Conservation (phyloP, 1,140 invertebrate genomes). For the Micrasema longulum region DNA sequence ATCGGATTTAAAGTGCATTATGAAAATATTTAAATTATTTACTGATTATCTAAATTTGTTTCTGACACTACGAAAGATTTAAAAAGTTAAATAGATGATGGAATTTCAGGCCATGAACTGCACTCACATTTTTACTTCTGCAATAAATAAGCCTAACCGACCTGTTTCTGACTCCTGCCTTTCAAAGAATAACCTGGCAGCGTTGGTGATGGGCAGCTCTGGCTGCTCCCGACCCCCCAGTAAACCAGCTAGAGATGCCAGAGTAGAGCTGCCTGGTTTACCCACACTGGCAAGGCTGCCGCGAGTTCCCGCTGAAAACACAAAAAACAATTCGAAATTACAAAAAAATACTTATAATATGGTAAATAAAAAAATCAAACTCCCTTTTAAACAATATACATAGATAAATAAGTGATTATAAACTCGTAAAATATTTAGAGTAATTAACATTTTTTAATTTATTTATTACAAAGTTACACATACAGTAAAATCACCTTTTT, state of each 20-base stretch:
- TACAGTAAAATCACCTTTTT: too few species aligned
- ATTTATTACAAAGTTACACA: too few species aligned
- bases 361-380: slow-evolving; percentile 1
- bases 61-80: too few species aligned
- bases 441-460: too few species aligned
- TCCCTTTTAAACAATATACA: slow-evolving; percentile 1
- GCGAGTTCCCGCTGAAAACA: slow-evolving; percentile 74
- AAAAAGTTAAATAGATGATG: too few species aligned
- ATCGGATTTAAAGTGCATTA: too few species aligned
- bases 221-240: slow-evolving; percentile 64
- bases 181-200: slow-evolving; percentile 24
- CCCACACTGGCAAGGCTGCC: slow-evolving; percentile 83
- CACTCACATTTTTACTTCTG: too few species aligned
- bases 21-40: too few species aligned
- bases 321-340: slow-evolving; percentile 42
- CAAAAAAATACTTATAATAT: not conserved
- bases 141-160: too few species aligned
- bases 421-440: too few species aligned
- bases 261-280: slow-evolving; percentile 83
- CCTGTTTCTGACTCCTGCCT: slow-evolving; percentile 45
- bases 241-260: slow-evolving; percentile 84
- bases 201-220: slow-evolving; percentile 40
- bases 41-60: too few species aligned
- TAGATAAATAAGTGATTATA: not conserved
- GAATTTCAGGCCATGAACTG: too few species aligned